Evolutionary conservation across 2,888 invertebrate species (phyloP), one percentile per base, ranked within the genome.

Genomic region (Athalia cordata): DNA sequence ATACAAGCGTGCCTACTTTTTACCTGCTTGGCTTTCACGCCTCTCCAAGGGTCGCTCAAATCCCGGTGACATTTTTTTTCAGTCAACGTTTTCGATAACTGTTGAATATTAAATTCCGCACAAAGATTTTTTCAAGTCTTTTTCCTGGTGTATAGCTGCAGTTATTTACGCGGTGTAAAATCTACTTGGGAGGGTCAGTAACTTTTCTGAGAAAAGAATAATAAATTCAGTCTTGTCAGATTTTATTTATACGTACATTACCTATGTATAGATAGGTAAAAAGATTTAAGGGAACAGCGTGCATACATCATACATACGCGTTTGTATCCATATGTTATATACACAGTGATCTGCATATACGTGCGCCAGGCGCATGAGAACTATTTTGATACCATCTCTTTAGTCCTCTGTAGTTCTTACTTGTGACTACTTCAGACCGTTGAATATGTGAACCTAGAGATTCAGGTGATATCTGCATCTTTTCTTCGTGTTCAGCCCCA

Each of bases 311-410:
- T 67, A 50, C 49, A 68, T 68, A 55, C 55, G 50, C 68, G 55
- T 55, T 52, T 52, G 15, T 55, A 43, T 66, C n/a, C 15, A 62
- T 62, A 55, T n/a, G 9, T 66, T 11, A 66, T 49, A n/a, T 72
- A 13, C 52, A 47, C 13, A 52, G 3, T 59, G 72, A 59, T 45
- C 15, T 72, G 55, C 68, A 11, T 55, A 62, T 62, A 15, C 62
- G 62, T 62, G 62, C 62, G 55, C 47, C 13, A 45, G 59, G 72
- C 52, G 47, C 72, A 72, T 72, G 72, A 72, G 72, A 72, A 59
- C 59, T 72, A 59, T 72, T 72, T 72, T 57, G 72, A 72, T 72
- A 72, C 45, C 59, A 72, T 72, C 72, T 72, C 59, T 72, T 29
- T 13, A 57, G 13, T 45, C 57, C 47, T 15, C 13, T 59, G 59